phyloP scores from a whole-genome alignment of 2,888 invertebrate species.

The Pseudanteris insignis region DNA sequence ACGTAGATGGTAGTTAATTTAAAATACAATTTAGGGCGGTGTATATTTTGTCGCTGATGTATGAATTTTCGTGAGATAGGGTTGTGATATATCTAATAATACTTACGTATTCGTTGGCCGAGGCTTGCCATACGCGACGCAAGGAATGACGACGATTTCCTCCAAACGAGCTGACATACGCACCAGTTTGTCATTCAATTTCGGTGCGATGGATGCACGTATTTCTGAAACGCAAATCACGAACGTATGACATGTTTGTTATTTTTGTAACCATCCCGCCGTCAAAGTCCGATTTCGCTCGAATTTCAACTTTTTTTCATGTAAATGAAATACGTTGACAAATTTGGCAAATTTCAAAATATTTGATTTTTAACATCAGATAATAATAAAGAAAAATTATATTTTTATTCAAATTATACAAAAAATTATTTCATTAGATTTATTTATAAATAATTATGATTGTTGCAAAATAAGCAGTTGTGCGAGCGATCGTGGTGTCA shows the following conservation, averaged over 20 bases:
- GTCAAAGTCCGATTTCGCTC: too few species aligned
- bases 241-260: slow-evolving; percentile 16
- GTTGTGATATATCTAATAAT: slow-evolving; percentile 3
- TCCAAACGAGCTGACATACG: slow-evolving; percentile 68
- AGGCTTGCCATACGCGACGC: slow-evolving; percentile 73
- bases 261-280: too few species aligned
- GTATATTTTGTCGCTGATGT: slow-evolving; percentile 25
- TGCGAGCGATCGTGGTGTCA: too few species aligned
- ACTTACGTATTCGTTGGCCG: slow-evolving; percentile 70
- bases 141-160: slow-evolving; percentile 71
- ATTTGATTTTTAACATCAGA: neutral
- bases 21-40: slow-evolving; percentile 34
- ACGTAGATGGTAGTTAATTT: slow-evolving; percentile 28
- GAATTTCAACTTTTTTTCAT: too few species aligned
- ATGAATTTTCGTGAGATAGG: slow-evolving; percentile 22
- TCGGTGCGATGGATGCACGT: slow-evolving; percentile 70
- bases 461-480: too few species aligned
- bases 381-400: neutral
- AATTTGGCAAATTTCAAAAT: too few species aligned
- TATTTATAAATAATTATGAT: too few species aligned
- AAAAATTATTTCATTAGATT: too few species aligned
- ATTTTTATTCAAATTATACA: too few species aligned
- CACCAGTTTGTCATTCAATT: slow-evolving; percentile 70
- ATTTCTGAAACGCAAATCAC: slow-evolving; percentile 65
- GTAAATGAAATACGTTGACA: slow-evolving; percentile 19